Base-by-base conservation (phyloP, 2,797 vertebrate species). In the Thaleichthys pacificus region DNA sequence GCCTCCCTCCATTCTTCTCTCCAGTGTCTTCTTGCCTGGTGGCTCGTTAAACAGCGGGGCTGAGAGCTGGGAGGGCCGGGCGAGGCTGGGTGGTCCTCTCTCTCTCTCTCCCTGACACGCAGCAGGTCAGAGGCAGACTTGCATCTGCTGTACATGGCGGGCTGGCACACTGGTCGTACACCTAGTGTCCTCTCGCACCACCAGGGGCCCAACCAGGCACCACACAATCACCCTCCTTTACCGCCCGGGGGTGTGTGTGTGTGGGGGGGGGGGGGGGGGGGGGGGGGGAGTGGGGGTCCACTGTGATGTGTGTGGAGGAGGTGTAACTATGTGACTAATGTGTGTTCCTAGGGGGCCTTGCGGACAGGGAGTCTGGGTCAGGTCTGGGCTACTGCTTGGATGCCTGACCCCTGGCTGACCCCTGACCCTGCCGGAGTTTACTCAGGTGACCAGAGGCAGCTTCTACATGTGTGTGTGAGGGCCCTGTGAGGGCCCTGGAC, bases 81-180 rank as follows among this genome's bases (percentile, higher is more conserved):
- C 54, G 17, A 2, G 79, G 72, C 77, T 88, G 90, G 91, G 91
- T 91, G 91, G 90, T 89, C 89, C 87, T 60, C 0, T 65, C 32
- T 21, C 32, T 35, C 32, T 35, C 32, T 35, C 12, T 19, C 15
- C 19, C 28, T 19, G 30, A 42, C 64, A 15, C 47, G 1, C 54
- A 21, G 2, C 28, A 68, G 32, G 28, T 28, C 28, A 28, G 28
- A 4, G 28, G 28, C 28, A 30, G 28, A 30, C 28, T 30, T 4
- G 28, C 28, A 30, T 30, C 28, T 30, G 28, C 28, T 4, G 28
- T 30, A 30, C 28, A 4, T 30, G 28, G 28, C 28, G 28, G 54
- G 17, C 54, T 56, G 54, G 17, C 54, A 56, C 54, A 7, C 54
- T 56, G 54, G 5, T 9, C n/a, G 15, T 17, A 12, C 1, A 15